Percentiles rank a stretch among this genome's conserved stretches.
These are phyloP conservation scores for Rhogogaster chlorosoma DNA, from an alignment of 2,888 invertebrate species.

Conservation along the genomic window DNA sequence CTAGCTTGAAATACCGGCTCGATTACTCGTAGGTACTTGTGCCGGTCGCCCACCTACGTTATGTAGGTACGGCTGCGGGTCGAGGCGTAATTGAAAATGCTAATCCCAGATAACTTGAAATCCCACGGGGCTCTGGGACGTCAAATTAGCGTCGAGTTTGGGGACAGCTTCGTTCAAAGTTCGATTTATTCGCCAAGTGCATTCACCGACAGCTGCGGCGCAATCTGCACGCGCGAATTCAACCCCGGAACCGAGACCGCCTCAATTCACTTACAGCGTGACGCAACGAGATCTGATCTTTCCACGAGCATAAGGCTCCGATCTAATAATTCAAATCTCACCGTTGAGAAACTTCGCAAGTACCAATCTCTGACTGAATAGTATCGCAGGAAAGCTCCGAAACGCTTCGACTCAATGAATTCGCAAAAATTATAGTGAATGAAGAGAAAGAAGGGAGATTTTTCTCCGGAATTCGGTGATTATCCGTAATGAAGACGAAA, in stretches of 20 bases:
- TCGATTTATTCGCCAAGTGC: conserved; percentile 44
- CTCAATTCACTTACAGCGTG: conserved; percentile 12
- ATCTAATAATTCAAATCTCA: neutral
- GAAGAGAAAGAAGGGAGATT: neutral
- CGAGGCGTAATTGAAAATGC: conserved; percentile 48
- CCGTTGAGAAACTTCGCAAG: neutral
- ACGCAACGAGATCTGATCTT: neutral
- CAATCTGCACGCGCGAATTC: conserved; percentile 31
- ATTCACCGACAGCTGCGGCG: conserved; percentile 42
- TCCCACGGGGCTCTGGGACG: conserved; percentile 41
- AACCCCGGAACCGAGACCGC: neutral
- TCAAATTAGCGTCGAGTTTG: conserved; percentile 49
- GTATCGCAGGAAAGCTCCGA: neutral
- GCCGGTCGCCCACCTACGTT: neutral
- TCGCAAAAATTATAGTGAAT: neutral
- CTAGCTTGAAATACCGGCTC: conserved; percentile 27
- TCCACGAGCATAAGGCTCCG: neutral
- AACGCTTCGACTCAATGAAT: neutral
- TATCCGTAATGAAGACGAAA: neutral
- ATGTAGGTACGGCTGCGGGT: conserved; percentile 4
- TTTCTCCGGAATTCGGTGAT: neutral
- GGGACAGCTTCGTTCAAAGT: conserved; percentile 43
- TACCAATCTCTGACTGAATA: neutral
- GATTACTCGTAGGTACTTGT: conserved; percentile 34
- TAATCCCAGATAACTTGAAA: conserved; percentile 48